phyloP scores from a whole-genome alignment of 2,888 invertebrate species.

The Hofmannophila pseudospretella region DNA sequence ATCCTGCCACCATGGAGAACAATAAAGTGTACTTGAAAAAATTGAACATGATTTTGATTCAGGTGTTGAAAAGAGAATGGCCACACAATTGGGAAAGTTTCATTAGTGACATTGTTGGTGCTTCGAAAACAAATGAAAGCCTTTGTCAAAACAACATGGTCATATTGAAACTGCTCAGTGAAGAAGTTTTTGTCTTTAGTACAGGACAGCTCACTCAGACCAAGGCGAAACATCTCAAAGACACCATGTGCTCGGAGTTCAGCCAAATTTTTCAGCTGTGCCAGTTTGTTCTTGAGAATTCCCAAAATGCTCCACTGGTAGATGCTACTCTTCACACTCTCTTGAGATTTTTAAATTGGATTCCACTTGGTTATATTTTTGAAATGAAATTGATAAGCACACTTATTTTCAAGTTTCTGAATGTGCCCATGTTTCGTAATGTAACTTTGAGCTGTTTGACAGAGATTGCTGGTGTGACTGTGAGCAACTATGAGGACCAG shows the following conservation, averaged over 20 bases:
- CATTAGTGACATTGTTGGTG: conserved; percentile 99
- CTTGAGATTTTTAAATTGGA: conserved; percentile 98
- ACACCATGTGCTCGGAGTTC: conserved; percentile 99
- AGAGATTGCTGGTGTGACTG: conserved; percentile 96
- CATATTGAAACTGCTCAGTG: conserved; percentile 96
- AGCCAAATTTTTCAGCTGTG: conserved; percentile 98
- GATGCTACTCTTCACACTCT: conserved; percentile 97
- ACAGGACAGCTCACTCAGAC: conserved; percentile 98
- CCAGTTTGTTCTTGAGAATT: conserved; percentile 98
- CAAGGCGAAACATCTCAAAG: conserved; percentile 99
- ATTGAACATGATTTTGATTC: conserved; percentile 98
- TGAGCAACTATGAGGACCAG: conserved; percentile 94
- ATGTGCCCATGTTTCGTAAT: conserved; percentile 98
- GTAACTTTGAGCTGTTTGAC: conserved; percentile 98
- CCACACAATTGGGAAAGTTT: conserved; percentile 99
- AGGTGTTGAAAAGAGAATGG: conserved; percentile 99
- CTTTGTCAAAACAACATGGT: conserved; percentile 99
- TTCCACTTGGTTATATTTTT: conserved; percentile 99
- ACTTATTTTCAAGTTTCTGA: conserved; percentile 96
- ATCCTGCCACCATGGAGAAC: conserved; percentile 90
- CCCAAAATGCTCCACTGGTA: conserved; percentile 97
- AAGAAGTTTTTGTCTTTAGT: conserved; percentile 99
- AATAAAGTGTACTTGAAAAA: conserved; percentile 98
- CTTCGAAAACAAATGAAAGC: conserved; percentile 98
- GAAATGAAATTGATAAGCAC: conserved; percentile 98